Base-by-base conservation (phyloP, 2,888 invertebrate genomes). In the Eumacrocentrus americanus region DNA sequence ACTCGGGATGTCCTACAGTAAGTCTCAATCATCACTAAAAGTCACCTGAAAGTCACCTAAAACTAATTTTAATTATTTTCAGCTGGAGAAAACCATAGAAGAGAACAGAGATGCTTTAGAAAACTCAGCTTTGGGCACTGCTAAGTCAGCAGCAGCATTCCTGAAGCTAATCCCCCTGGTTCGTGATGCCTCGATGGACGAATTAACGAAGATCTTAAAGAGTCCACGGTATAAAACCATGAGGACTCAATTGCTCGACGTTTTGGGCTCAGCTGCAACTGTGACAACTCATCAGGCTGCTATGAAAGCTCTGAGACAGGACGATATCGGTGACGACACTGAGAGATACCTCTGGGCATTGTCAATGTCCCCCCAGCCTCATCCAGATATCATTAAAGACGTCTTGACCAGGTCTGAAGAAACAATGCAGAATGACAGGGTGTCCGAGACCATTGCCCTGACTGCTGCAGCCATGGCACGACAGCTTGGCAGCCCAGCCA, bases 291-390 rank as follows among this genome's bases (percentile, higher is more conserved):
- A 92, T 74, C 83, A 85, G 65, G 90, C 90, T 2, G 87, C 88
- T 1, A 87, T 88, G 82, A 86, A 87, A 64, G 81, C 85, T 25
- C 82, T 92, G 5, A 82, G 85, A 52, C 76, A 78, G 51, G 83
- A 85, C n/a, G 84, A 84, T 29, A 77, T 81, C 7, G 80, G 84
- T n/a, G 85, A 86, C 14, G 79, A 85, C 25, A 83, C 86, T 0
- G 93, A 93, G 73, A 82, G 91, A 60, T 92, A 92, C 77, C 82
- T 93, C 1, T 88, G 92, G 85, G 87, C 89, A 0, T 76, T 90
- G 7, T 89, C 92, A 0, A 82, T 90, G 47, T 86, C 88, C 1
- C 85, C 89, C 0, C 61, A 65, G 2, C 80, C 80, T 0, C 85
- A 89, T 70, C 89, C 91, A 70, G 84, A 85, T 52, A 78, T 88